Base-by-base conservation (phyloP, 1,140 invertebrate genomes). In the Drosophila tristis region DNA sequence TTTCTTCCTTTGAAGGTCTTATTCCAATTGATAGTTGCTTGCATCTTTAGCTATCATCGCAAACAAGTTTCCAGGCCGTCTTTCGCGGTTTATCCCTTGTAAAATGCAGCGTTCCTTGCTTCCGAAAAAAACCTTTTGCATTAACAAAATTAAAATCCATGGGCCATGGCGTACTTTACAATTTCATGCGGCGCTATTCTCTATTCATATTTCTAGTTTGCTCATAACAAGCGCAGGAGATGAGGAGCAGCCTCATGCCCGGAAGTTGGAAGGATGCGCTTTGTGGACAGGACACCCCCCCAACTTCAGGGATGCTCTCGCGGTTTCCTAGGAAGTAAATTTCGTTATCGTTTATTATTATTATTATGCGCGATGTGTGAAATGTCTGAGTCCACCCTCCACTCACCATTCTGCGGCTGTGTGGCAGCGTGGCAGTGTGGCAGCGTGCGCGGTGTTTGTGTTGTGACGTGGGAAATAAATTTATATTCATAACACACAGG, bases 341-440 rank as follows among this genome's bases (percentile, higher is more conserved):
- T 87, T 87, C 75, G 82, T 87, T 87, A 87, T 87, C 82, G 82
- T 87, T 87, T 89, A 87, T 87, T 87, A 87, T 86, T 86, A 86
- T 87, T 87, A 87, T 87, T 87, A 87, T 87, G 84, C 84, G 82
- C 84, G 75, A 79, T 87, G 82, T 89, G 82, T 87, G 79, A 89
- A 82, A 89, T 87, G 75, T 89, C 71, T 89, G 72, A 82, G 57
- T 72, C 73, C 72, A 61, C 72, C 73, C 44, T 57, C 62, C 45
- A 54, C 48, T 25, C 23, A 25, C 72, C 61, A 74, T 54, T 43
- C 60, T 29, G 29, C 62, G 49, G n/a, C 15, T 57, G 16, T n/a
- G 42, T 29, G 53, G 16, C 48, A n/a, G 13, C 15, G 11, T 43
- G 20, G 35, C 49, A 4, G 39, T 39, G 35, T 39, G 35, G 35